Evolutionary conservation across 2,113 vertebrate species (phyloP).

Genomic region (Tetrao urogallus): DNA sequence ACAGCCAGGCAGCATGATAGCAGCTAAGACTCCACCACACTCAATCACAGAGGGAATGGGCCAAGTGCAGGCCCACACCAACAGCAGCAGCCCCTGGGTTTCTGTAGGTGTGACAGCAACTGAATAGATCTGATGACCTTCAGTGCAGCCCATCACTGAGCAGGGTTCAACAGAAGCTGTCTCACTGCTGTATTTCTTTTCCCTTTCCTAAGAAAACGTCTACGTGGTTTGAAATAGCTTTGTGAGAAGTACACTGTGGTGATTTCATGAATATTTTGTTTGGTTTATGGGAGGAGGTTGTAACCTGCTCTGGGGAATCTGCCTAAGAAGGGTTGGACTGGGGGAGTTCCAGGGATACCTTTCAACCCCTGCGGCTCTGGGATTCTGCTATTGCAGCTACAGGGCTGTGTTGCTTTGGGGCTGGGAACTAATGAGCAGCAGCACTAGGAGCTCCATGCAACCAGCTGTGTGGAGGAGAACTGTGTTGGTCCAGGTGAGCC

Average conservation of each 20-base stretch:
- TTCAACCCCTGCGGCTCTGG: no score
- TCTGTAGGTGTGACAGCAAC: not conserved
- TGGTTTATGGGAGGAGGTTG: no score
- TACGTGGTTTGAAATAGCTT: not conserved
- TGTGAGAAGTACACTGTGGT: no score
- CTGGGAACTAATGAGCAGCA: no score
- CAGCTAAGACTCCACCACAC: accelerated
- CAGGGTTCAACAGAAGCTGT: not conserved
- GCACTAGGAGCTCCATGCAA: not conserved
- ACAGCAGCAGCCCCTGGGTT: not conserved
- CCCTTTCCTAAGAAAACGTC: not conserved
- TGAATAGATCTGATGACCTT: not conserved
- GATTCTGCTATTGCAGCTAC: not conserved
- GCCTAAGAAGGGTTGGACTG: no score
- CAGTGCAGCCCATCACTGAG: not conserved
- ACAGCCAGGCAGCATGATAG: not conserved
- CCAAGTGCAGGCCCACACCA: accelerated
- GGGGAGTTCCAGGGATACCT: no score
- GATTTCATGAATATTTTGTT: no score
- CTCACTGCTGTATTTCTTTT: not conserved
- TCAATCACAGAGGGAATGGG: accelerated
- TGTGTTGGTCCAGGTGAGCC: accelerated
- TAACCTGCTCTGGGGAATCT: no score
- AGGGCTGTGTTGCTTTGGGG: not conserved
- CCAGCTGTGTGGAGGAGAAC: no score